Evolutionary conservation across 2,113 vertebrate species (phyloP).

Genomic region (Podarcis cretensis): DNA sequence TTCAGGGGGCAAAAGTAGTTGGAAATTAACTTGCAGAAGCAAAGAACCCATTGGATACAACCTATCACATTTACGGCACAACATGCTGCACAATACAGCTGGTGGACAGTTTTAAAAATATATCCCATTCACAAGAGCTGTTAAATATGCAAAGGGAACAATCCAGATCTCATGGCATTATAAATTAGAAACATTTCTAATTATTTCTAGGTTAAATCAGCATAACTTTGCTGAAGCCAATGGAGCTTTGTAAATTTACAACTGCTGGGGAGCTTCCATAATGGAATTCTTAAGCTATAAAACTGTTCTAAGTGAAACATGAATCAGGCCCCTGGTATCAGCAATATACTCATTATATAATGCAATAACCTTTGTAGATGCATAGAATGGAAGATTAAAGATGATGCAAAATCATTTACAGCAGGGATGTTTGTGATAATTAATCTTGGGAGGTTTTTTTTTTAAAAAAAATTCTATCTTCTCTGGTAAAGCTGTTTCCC

Average conservation of each 20-base stretch:
- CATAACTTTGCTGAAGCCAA: slow-evolving; percentile 21
- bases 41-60: not conserved
- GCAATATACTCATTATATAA: slow-evolving; percentile 7
- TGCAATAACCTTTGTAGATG: slow-evolving; percentile 17
- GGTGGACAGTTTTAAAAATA: slow-evolving; percentile 31
- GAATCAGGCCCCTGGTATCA: not conserved
- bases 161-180: slow-evolving; percentile 53
- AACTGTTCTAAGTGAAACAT: not conserved
- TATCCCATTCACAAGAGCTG: slow-evolving; percentile 55
- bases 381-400: slow-evolving; percentile 39
- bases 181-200: slow-evolving; percentile 67
- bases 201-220: slow-evolving; percentile 57
- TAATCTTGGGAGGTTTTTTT: slow-evolving; percentile 44
- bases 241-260: slow-evolving; percentile 19
- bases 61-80: slow-evolving; percentile 42
- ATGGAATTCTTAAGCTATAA: slow-evolving; percentile 29
- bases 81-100: slow-evolving; percentile 59
- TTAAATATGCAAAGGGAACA: slow-evolving; percentile 55
- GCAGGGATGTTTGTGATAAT: slow-evolving; percentile 47
- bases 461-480: slow-evolving; percentile 33
- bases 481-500: slow-evolving; percentile 34
- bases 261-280: slow-evolving; percentile 19
- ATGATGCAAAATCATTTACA: slow-evolving; percentile 47
- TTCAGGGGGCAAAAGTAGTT: not conserved
- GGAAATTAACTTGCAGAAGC: not conserved